These are phyloP conservation scores for Xestia sexstrigata DNA, from an alignment of 2,888 invertebrate species.

Conservation along the genomic window DNA sequence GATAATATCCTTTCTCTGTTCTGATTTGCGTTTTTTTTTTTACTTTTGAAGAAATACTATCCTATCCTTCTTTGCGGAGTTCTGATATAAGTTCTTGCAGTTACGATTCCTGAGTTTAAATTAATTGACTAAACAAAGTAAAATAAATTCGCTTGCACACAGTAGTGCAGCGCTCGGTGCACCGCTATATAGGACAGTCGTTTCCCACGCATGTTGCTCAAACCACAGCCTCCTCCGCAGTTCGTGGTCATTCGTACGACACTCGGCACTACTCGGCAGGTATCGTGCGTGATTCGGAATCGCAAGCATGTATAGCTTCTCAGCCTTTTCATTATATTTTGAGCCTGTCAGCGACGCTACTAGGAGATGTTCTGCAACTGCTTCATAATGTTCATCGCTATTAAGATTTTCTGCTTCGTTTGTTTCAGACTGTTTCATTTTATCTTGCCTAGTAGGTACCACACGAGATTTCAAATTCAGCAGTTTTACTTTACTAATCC, in stretches of 20 bases:
- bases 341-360: constrained; percentile 26
- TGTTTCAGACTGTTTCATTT: constrained; percentile 18
- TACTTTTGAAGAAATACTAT: not conserved
- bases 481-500: not conserved
- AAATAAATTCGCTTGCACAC: constrained; percentile 58
- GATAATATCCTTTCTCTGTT: constrained; percentile 33
- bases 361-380: constrained; percentile 26
- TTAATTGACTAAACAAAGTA: constrained; percentile 28
- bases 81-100: constrained; percentile 2
- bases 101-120: not conserved
- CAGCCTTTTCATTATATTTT: constrained; percentile 44
- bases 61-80: not conserved
- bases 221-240: constrained; percentile 79
- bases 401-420: constrained; percentile 19
- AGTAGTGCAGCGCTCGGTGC: constrained; percentile 64
- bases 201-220: constrained; percentile 83
- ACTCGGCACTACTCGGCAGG: constrained; percentile 61
- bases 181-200: constrained; percentile 76
- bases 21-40: constrained; percentile 11
- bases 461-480: not conserved
- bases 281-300: constrained; percentile 52
- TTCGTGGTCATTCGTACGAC: constrained; percentile 70
- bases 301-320: constrained; percentile 40
- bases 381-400: constrained; percentile 12
- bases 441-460: not conserved